Evolutionary conservation across 2,113 vertebrate genomes (phyloP).

Genomic region (Apodemus sylvaticus): DNA sequence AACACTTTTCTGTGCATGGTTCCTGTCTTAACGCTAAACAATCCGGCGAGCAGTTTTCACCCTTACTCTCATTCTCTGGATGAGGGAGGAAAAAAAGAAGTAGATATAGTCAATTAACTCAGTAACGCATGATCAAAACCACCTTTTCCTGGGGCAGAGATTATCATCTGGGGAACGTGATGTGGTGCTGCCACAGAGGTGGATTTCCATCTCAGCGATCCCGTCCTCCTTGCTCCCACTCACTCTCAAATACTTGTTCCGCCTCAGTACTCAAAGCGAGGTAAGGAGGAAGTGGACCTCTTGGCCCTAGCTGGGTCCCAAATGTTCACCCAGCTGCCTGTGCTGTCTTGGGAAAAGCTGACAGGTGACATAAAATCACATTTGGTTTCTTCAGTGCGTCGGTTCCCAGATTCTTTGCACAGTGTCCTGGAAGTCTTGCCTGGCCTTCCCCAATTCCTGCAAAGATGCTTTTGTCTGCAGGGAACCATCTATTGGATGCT

Average conservation of each 20-base stretch:
- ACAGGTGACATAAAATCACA: neutral
- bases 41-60: neutral
- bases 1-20: neutral
- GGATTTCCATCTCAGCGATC: neutral
- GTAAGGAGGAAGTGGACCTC: neutral
- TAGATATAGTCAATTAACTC: neutral
- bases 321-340: neutral
- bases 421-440: neutral
- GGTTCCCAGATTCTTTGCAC: neutral
- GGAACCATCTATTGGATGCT: neutral
- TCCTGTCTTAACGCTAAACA: neutral
- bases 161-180: too few relatives aligned
- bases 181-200: fast-evolving
- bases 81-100: neutral
- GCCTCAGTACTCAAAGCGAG: neutral
- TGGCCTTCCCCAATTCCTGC: neutral
- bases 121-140: neutral
- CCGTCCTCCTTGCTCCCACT: neutral
- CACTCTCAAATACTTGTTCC: neutral
- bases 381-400: neutral
- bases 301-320: neutral
- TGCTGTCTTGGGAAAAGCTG: neutral
- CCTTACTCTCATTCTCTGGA: neutral
- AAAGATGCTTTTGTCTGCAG: neutral
- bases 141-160: neutral